Evolutionary conservation across 2,113 vertebrate species (phyloP), one percentile per base, ranked within the genome.

Genomic region (Dromas ardeola): DNA sequence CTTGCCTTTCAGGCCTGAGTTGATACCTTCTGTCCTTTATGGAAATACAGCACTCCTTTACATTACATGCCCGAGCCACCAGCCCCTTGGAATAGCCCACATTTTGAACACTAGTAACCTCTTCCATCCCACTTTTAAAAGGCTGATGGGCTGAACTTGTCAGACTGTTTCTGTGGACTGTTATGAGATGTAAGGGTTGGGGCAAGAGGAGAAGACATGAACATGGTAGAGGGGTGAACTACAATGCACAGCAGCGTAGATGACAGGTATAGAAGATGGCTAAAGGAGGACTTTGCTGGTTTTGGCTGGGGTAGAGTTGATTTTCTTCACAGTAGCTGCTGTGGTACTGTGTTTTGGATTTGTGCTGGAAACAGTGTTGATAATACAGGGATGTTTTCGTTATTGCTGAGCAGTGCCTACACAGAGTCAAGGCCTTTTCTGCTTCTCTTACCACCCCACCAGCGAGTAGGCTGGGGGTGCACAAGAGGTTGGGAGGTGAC

Each of bases 161-260:
- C 67, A 47, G 16, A 21, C 34, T 38, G 25, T 77, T 91, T 56
- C n/a, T 86, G 45, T n/a, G 43, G 32, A 9, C 11, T 82, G 20
- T 67, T 36, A 14, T 0, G 15, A 30, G 0, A 0, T 32, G 8
- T 52, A 36, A 69, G n/a, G 42, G 18, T 34, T 86, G 9, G 7
- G 16, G 12, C 52, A 94, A 47, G 62, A 38, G 62, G 19, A 71
- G 32, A 47, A 55, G 13, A 34, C 0, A 1, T 40, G 53, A 69
- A 14, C 11, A 1, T 13, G 14, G 26, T 14, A 21, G 38, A 59
- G 6, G 26, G 34, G 34, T 65, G 56, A 76, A 50, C 30, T 53
- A 8, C 50, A 62, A 79, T 8, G 25, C 25, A 34, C 47, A 55
- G 62, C 10, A 5, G 30, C 2, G 5, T 19, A 67, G 40, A 65